phyloP scores from a whole-genome alignment of 2,113 vertebrate genomes.

The Seriola aureovittata region DNA sequence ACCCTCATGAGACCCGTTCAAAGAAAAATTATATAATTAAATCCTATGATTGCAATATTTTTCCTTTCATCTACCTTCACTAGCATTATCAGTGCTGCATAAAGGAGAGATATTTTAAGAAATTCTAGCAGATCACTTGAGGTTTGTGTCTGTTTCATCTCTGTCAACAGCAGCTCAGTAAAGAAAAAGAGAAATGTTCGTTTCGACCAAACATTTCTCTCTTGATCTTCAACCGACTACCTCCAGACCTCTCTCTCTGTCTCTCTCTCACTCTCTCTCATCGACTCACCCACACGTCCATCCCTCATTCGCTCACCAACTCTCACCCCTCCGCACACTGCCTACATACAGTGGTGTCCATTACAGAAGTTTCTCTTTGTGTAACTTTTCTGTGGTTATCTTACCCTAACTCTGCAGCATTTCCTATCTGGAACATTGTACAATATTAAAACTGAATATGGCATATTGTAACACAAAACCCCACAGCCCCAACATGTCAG shows the following conservation, averaged over 20 bases:
- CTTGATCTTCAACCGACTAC: slow-evolving; percentile 12
- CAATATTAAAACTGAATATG: slow-evolving; percentile 41
- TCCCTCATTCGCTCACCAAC: slow-evolving; percentile 28
- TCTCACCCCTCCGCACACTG: slow-evolving; percentile 22
- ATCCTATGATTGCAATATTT: slow-evolving; percentile 38
- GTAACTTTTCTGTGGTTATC: slow-evolving; percentile 34
- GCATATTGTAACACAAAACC: slow-evolving; percentile 42
- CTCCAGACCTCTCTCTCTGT: background rate
- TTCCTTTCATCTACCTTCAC: slow-evolving; percentile 46
- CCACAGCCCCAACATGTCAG: background rate
- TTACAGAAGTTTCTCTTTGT: slow-evolving; percentile 26
- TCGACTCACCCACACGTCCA: slow-evolving; percentile 23
- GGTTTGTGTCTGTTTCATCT: slow-evolving; percentile 28
- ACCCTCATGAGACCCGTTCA: slow-evolving; percentile 29
- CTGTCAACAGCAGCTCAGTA: slow-evolving; percentile 9
- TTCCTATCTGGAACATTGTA: slow-evolving; percentile 39
- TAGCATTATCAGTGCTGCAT: slow-evolving; percentile 26
- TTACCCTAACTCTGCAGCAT: slow-evolving; percentile 54
- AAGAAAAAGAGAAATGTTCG: background rate
- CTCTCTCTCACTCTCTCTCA: slow-evolving; percentile 2
- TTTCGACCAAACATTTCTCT: slow-evolving; percentile 13
- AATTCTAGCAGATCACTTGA: slow-evolving; percentile 19
- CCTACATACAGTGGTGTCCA: slow-evolving; percentile 42
- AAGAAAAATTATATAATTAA: slow-evolving; percentile 30
- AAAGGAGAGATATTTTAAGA: slow-evolving; percentile 18